phyloP scores from a whole-genome alignment of 2,888 invertebrate species.

The Elmis aenea region DNA sequence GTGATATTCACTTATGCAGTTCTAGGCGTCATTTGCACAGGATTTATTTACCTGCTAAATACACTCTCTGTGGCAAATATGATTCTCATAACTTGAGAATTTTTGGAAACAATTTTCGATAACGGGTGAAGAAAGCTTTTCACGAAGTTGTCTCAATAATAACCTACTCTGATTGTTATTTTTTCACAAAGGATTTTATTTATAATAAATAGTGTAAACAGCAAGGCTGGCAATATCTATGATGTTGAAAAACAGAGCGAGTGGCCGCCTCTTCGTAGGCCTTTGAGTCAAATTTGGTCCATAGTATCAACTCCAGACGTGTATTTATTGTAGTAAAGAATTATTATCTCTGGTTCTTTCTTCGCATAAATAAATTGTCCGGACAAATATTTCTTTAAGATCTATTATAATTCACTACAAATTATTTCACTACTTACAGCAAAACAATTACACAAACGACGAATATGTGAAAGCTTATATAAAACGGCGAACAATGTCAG shows the following conservation, averaged over 20 bases:
- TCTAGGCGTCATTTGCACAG: too few relatives aligned
- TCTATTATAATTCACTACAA: too few relatives aligned
- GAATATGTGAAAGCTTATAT: too few relatives aligned
- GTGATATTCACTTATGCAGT: too few relatives aligned
- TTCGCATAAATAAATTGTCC: too few relatives aligned
- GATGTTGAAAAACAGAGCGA: conserved; percentile 21
- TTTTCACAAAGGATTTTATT: conserved; percentile 23
- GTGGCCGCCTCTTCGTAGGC: conserved; percentile 11
- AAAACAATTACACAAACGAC: too few relatives aligned
- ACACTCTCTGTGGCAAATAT: too few relatives aligned
- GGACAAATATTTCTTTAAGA: too few relatives aligned
- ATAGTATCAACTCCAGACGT: conserved; percentile 24
- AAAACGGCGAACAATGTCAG: too few relatives aligned
- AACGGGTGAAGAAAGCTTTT: conserved; percentile 8
- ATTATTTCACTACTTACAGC: too few relatives aligned
- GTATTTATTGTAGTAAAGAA: conserved; percentile 23
- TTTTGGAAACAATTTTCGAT: conserved; percentile 7
- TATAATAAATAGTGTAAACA: conserved; percentile 18
- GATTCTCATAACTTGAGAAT: conserved; percentile 5
- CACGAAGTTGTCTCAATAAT: conserved; percentile 8
- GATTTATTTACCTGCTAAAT: too few relatives aligned
- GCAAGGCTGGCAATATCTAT: conserved; percentile 18
- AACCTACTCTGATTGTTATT: conserved; percentile 18
- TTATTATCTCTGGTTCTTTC: too few relatives aligned
- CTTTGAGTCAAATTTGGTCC: conserved; percentile 24